These are phyloP conservation scores for Penaeus japonicus DNA, from an alignment of 1,140 invertebrate genomes.

Conservation along the genomic window DNA sequence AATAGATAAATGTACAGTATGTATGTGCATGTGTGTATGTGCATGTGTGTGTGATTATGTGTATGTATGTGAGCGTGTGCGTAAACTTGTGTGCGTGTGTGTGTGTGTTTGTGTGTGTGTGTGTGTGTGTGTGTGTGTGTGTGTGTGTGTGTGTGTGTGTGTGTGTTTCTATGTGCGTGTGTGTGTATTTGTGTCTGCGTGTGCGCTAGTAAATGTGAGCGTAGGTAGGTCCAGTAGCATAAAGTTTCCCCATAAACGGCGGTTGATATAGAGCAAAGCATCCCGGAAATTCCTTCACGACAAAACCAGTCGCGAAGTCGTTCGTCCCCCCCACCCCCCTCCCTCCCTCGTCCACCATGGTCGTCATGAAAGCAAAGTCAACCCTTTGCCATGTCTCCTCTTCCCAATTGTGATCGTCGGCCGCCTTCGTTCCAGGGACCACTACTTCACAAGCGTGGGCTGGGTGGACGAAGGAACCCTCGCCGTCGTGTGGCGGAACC, in stretches of 20 bases:
- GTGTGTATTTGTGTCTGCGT: no score
- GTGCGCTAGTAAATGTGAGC: background rate
- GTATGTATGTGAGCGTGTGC: constrained; percentile 10
- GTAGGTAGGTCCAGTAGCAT: background rate
- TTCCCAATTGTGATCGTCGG: background rate
- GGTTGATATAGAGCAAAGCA: no score
- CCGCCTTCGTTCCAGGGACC: constrained; percentile 73
- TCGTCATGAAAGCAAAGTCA: background rate
- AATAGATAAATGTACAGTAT: background rate
- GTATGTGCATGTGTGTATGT: background rate
- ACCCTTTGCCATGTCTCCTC: background rate
- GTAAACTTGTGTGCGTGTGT: background rate
- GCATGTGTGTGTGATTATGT: background rate
- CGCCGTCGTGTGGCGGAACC: constrained; percentile 88
- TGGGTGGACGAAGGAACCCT: constrained; percentile 83
- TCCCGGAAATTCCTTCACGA: no score
- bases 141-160: background rate
- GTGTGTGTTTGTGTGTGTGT: constrained; percentile 6
- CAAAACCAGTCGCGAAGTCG: no score
- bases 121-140: background rate
- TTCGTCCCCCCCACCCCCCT: no score
- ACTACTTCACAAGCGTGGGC: constrained; percentile 88
- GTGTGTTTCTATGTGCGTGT: constrained; percentile 1
- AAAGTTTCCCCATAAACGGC: background rate
- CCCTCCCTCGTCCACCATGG: no score